A percentile compares a stretch with the other conserved stretches of the same genome.
Evolutionary conservation across 2,888 invertebrate genomes (phyloP).

Genomic region (Anoplius nigerrimus): DNA sequence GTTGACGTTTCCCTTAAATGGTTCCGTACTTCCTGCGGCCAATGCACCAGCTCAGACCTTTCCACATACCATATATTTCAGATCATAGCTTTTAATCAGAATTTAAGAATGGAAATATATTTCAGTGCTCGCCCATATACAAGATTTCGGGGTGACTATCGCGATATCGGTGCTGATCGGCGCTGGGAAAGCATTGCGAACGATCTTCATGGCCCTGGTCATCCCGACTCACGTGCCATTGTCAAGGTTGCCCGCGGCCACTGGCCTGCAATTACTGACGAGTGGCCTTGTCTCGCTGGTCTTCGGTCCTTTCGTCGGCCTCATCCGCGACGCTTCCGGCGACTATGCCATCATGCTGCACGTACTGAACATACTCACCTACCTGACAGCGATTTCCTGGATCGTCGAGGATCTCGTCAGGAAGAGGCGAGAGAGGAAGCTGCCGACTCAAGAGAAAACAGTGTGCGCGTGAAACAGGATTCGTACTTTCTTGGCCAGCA

Average conservation of each 20-base stretch:
- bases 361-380: slow-evolving; percentile 81
- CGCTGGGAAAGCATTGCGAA: slow-evolving; percentile 83
- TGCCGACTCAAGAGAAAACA: not conserved
- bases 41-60: too few species aligned
- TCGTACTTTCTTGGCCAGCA: not conserved
- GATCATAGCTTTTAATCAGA: too few species aligned
- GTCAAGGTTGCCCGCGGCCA: slow-evolving; percentile 82
- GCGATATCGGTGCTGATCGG: slow-evolving; percentile 82
- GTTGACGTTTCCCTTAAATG: too few species aligned
- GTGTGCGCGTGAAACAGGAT: not conserved
- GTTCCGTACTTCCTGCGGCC: too few species aligned
- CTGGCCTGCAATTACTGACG: slow-evolving; percentile 82
- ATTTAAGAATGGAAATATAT: too few species aligned
- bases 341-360: slow-evolving; percentile 80
- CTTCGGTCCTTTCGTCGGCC: slow-evolving; percentile 82
- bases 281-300: slow-evolving; percentile 81
- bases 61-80: too few species aligned
- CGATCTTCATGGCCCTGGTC: slow-evolving; percentile 85
- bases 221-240: slow-evolving; percentile 84
- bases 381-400: slow-evolving; percentile 81
- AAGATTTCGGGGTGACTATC: slow-evolving; percentile 78
- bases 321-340: slow-evolving; percentile 80
- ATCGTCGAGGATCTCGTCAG: slow-evolving; percentile 76
- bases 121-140: slow-evolving; percentile 80
- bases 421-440: slow-evolving; percentile 31